phyloP scores from a whole-genome alignment of 2,113 vertebrate genomes.

The Plestiodon gilberti region DNA sequence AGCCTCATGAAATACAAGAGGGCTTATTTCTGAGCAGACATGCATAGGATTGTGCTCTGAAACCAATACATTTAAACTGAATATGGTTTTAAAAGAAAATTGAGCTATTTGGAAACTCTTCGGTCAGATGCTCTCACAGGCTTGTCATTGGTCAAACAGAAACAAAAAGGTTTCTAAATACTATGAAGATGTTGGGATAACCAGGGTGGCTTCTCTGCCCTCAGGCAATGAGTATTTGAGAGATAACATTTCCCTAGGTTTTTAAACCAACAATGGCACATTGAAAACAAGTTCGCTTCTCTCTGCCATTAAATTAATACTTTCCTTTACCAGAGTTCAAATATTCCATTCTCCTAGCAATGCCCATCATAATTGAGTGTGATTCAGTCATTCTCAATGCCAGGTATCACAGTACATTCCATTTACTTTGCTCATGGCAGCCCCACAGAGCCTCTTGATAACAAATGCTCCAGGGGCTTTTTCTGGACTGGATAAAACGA shows the following conservation, averaged over 20 bases:
- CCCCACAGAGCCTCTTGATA: neutral
- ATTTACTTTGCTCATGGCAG: neutral
- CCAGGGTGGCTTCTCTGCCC: neutral
- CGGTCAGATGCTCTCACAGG: conserved; percentile 11
- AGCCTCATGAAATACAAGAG: no score
- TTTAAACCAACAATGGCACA: conserved; percentile 10
- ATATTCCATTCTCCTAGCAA: neutral
- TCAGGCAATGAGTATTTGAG: neutral
- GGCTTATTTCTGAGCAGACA: no score
- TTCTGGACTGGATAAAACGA: neutral
- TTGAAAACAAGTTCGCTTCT: neutral
- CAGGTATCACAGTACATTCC: neutral
- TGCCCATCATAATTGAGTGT: neutral
- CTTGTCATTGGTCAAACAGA: conserved; percentile 30
- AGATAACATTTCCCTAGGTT: conserved; percentile 9
- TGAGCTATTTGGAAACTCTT: conserved; percentile 4
- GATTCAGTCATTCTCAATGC: neutral
- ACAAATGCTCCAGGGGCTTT: neutral
- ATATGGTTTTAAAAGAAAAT: neutral
- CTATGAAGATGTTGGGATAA: neutral
- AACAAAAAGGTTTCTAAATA: conserved; percentile 29
- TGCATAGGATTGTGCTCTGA: no score
- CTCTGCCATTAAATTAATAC: conserved; percentile 15
- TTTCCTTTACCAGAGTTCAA: neutral
- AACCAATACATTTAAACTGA: neutral